Base-by-base conservation (phyloP, 2,888 invertebrate species). In the Malthinus seriepunctatus region DNA sequence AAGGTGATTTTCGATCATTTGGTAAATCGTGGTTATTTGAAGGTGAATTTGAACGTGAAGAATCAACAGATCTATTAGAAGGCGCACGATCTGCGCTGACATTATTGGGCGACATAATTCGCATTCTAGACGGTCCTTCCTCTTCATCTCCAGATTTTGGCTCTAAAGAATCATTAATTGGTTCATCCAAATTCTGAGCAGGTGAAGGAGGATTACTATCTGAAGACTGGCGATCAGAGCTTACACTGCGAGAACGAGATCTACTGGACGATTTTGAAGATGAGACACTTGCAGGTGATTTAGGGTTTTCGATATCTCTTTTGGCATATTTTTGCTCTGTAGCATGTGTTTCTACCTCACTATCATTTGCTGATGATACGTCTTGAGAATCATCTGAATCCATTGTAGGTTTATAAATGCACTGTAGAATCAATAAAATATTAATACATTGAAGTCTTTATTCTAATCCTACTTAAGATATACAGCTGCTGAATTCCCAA, bases 311-410 rank as follows among this genome's bases (percentile, higher is more conserved):
- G 47, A 65, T 69, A 35, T 49, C 53, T 32, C 63, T 63, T 56
- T 61, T 61, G 8, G 62, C 63, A 52, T 71, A 72, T 45, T 60
- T 60, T 2, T 69, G 68, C 45, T 70, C 71, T 37, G 63, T 47
- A 1, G 60, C 65, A 8, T 71, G 71, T 4, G 45, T 51, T 60
- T 74, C 72, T 53, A 69, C 69, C 33, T 73, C 74, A 60, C 73
- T 74, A 52, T 77, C 78, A 63, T 74, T 75, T 51, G 73, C 74
- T 23, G 75, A 75, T 51, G 76, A 76, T 46, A 69, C 82, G 78
- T 83, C 84, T 69, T 80, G 79, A 64, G 85, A 85, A 75, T 85
- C 85, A 76, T 85, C 85, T 12, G 85, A 85, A 75, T 85, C 85
- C 84, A 85, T 85, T 58, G 62, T 38, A 55, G 39, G 15, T 8